Conservation (phyloP, 2,888 invertebrate species). For the Eilema sororculum region DNA sequence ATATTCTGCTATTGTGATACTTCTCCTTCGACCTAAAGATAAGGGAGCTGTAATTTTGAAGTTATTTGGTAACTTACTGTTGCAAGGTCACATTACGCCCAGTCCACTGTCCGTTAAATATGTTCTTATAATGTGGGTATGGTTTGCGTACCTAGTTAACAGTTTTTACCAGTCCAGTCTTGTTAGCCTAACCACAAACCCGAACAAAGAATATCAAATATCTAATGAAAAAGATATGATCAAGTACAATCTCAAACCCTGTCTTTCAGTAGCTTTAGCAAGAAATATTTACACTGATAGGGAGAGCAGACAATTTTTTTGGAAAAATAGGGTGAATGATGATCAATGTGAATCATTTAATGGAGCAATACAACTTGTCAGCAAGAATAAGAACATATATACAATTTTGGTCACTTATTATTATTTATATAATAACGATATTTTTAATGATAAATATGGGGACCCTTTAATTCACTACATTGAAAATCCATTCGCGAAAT, state of each 20-base stretch:
- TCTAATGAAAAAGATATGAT: constrained; percentile 55
- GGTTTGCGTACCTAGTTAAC: constrained; percentile 63
- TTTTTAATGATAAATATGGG: constrained; percentile 40
- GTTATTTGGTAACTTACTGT: constrained; percentile 57
- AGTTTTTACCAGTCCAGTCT: constrained; percentile 62
- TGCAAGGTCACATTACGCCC: constrained; percentile 48
- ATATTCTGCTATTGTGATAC: constrained; percentile 51
- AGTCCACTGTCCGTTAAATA: constrained; percentile 42
- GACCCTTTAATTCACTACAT: constrained; percentile 31
- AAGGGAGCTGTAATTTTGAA: constrained; percentile 51
- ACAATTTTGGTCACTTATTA: constrained; percentile 31
- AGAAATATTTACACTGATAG: constrained; percentile 19
- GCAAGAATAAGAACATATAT: constrained; percentile 22
- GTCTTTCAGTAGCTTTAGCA: constrained; percentile 42
- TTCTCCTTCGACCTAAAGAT: constrained; percentile 45
- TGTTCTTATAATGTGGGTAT: constrained; percentile 59
- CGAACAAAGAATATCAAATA: constrained; percentile 61
- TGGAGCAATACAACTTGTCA: constrained; percentile 29
- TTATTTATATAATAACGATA: constrained; percentile 30
- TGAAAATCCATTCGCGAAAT: constrained; percentile 20
- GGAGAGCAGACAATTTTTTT: constrained; percentile 46
- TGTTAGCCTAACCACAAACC: constrained; percentile 60
- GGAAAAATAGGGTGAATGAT: constrained; percentile 8
- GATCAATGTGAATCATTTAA: constrained; percentile 37
- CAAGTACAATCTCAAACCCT: constrained; percentile 50